Base-by-base conservation (phyloP, 2,888 invertebrate genomes). In the Callinectes sapidus region DNA sequence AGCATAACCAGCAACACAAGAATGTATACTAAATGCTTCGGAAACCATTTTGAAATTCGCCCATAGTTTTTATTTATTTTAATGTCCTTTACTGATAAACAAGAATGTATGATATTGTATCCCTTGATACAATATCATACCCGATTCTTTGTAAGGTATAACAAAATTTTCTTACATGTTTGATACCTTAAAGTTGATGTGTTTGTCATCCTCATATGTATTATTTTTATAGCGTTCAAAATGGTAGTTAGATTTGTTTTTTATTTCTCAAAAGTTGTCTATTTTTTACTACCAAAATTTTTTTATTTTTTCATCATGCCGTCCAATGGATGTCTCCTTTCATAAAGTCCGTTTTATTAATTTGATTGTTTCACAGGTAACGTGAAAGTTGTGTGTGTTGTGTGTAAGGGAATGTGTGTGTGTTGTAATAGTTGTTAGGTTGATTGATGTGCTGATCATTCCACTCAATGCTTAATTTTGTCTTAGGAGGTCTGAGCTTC, bases 191-290 rank as follows among this genome's bases (percentile, higher is more conserved):
- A 71, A 71, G 71, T 71, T 71, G 71, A 71, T 28, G 28, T 23
- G 13, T 71, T n/a, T 71, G 10, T 61, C 23, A 61, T 48, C 10
- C 10, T 48, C 10, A 8, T 48, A 61, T 71, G n/a, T 28, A 28
- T 71, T 28, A 10, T 71, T 71, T 71, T 71, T 71, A 71, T 28
- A n/a, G n/a, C 6, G 28, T 71, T 28, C 61, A 61, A 61, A 61
- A 61, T 61, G 16, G 18, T 61, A 23, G 18, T 61, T 61, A 28
- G 28, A 61, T 71, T 28, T n/a, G n/a, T 71, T 71, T 28, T 28
- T 71, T 23, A 55, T n/a, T 71, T n/a, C 66, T 71, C 23, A 71
- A 71, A 71, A 71, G n/a, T n/a, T 71, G 66, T n/a, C n/a, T 71
- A 8, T 71, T 71, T 61, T 61, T 61, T 18, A 23, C 23, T 23